phyloP scores from a whole-genome alignment of 2,113 vertebrate species.

The Ammospiza caudacuta region DNA sequence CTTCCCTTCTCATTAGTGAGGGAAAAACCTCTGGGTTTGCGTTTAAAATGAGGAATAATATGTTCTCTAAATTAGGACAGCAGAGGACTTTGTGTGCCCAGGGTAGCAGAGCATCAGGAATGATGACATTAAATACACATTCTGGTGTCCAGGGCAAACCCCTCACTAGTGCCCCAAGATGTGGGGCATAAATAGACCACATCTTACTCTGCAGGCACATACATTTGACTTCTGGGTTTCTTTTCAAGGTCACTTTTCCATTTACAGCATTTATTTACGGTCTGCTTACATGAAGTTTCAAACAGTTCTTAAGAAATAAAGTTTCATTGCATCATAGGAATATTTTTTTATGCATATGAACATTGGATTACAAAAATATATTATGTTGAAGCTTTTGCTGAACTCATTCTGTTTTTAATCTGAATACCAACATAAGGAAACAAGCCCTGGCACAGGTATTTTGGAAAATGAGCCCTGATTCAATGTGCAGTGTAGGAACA shows the following conservation, averaged over 20 bases:
- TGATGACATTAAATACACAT: background rate
- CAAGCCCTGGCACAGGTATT: background rate
- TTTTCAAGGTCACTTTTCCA: background rate
- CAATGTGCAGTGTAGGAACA: rapidly evolving
- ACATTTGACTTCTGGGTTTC: background rate
- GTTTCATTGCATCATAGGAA: background rate
- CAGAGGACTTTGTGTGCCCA: background rate
- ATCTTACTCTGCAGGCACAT: background rate
- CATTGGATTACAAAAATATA: background rate
- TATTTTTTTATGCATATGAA: background rate
- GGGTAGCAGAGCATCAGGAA: background rate
- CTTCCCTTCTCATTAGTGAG: background rate
- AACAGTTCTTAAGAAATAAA: background rate
- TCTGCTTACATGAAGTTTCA: background rate
- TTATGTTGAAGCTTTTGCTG: background rate
- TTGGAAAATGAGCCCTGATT: background rate
- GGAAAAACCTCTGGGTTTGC: background rate
- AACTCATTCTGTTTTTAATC: background rate
- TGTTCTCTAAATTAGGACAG: background rate
- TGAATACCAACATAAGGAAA: background rate
- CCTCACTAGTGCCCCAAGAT: background rate
- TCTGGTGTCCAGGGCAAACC: background rate
- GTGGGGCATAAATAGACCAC: background rate
- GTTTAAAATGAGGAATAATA: background rate
- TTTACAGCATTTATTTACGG: background rate